Percentiles rank a stretch among this genome's conserved stretches.
phyloP scores from a whole-genome alignment of 2,888 invertebrate genomes.

The Idaea biselata region DNA sequence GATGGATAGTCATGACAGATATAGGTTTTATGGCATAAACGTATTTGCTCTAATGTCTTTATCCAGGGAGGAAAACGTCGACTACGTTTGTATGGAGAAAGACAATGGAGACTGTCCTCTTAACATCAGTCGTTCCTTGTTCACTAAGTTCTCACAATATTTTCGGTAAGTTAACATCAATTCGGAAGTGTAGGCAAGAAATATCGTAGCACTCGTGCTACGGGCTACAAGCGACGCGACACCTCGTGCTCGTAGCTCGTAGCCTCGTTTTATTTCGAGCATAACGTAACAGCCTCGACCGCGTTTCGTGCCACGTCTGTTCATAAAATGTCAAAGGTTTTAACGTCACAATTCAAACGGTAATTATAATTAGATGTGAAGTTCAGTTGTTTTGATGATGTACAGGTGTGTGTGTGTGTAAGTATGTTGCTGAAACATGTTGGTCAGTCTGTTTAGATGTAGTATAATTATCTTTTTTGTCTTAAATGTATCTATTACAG shows the following conservation, averaged over 20 bases:
- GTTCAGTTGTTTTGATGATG: background rate
- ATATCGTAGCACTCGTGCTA: conserved; percentile 26
- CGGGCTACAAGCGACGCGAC: conserved; percentile 17
- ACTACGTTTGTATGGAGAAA: too few species aligned
- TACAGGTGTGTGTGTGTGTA: too few species aligned
- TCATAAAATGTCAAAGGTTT: conserved; percentile 37
- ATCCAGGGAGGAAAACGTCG: too few species aligned
- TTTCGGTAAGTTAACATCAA: conserved; percentile 19
- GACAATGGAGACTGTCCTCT: too few species aligned
- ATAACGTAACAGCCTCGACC: conserved; percentile 42
- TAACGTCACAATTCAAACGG: conserved; percentile 20
- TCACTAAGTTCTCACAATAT: conserved; percentile 11
- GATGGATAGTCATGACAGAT: too few species aligned
- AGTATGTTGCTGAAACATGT: too few species aligned
- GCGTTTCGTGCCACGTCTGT: conserved; percentile 39
- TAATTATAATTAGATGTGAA: conserved; percentile 12
- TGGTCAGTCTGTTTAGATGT: too few species aligned
- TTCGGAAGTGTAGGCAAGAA: conserved; percentile 13
- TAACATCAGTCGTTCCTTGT: conserved; percentile 15
- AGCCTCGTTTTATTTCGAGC: conserved; percentile 40
- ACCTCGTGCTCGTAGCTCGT: conserved; percentile 24
- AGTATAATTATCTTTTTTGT: too few species aligned
- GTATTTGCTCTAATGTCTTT: too few species aligned
- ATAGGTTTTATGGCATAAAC: too few species aligned
- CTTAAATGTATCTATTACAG: too few species aligned